A percentile compares a stretch with the other conserved stretches of the same genome.
Conservation (phyloP, 2,113 vertebrate genomes). For the Regulus satrapa region DNA sequence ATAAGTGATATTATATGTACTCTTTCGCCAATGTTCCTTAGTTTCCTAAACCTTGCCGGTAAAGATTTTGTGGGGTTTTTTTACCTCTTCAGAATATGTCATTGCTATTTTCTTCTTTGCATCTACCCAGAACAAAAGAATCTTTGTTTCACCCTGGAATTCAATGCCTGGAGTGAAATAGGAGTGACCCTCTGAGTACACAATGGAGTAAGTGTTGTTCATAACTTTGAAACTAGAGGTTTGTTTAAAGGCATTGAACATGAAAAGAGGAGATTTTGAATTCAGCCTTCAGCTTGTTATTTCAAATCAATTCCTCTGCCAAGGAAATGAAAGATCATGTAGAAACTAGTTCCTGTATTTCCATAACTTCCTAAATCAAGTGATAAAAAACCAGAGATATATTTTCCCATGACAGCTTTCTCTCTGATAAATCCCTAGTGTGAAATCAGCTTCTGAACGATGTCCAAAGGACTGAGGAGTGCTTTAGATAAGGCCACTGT, state of each 20-base stretch:
- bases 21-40: too few relatives aligned
- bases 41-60: neutral
- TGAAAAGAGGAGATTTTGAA: neutral
- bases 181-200: neutral
- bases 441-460: neutral
- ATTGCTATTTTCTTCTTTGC: neutral
- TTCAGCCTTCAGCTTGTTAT: neutral
- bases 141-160: neutral
- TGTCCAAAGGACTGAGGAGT: neutral
- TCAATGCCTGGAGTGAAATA: neutral
- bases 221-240: neutral
- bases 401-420: neutral
- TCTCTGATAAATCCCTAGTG: neutral
- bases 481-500: neutral
- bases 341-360: neutral
- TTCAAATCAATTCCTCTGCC: neutral
- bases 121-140: neutral
- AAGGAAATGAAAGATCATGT: neutral
- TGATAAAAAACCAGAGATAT: neutral
- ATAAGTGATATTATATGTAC: neutral
- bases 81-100: neutral
- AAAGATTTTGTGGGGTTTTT: neutral
- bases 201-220: neutral
- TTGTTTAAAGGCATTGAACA: neutral
- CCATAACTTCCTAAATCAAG: neutral